Conservation (phyloP, 1,140 invertebrate genomes). For the Belonocnema kinseyi region DNA sequence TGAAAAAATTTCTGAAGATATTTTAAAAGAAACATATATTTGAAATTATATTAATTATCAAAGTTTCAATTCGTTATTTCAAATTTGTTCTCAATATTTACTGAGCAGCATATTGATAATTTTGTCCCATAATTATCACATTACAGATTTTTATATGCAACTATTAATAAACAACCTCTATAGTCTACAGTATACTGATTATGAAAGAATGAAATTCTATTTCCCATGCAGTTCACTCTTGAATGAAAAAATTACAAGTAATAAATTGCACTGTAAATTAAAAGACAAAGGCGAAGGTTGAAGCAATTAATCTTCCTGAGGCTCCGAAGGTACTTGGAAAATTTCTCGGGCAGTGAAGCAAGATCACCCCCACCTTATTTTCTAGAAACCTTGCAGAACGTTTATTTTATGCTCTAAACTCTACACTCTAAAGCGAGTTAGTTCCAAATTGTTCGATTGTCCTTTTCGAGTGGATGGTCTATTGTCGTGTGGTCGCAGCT, state of each 20-base stretch:
- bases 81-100: too few relatives aligned
- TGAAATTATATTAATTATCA: too few relatives aligned
- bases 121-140: too few relatives aligned
- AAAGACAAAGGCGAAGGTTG: slow-evolving; percentile 7
- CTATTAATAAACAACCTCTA: not conserved
- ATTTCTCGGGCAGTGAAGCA: not conserved
- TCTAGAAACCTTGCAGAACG: not conserved
- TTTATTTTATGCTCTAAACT: too few relatives aligned
- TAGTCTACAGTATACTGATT: not conserved
- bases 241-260: not conserved
- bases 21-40: too few relatives aligned
- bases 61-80: too few relatives aligned
- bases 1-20: too few relatives aligned
- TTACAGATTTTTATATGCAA: too few relatives aligned
- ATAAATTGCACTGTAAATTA: slow-evolving; percentile 28
- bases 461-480: slow-evolving; percentile 47
- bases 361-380: slow-evolving; percentile 14
- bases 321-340: not conserved
- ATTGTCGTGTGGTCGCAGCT: slow-evolving; percentile 48
- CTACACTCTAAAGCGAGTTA: slow-evolving; percentile 27
- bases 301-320: slow-evolving; percentile 13
- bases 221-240: not conserved
- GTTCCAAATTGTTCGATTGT: slow-evolving; percentile 56
- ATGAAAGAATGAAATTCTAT: not conserved
- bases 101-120: too few relatives aligned